Evolutionary conservation across 1,140 invertebrate species (phyloP), one percentile per base, ranked within the genome.

Genomic region (Aradophagus sp.): DNA sequence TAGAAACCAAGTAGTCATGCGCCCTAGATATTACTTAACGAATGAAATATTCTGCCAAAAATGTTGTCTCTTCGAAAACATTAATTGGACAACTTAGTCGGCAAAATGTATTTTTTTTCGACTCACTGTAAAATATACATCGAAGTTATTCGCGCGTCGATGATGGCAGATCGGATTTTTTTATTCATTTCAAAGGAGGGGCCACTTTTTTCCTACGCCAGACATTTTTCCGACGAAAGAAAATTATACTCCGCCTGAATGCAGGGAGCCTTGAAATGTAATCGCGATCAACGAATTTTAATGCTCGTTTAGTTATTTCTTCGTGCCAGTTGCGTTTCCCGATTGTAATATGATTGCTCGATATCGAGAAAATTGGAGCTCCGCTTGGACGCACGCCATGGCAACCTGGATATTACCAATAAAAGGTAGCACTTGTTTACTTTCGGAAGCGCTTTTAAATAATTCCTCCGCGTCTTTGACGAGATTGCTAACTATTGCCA

Each of bases 281-380:
- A 66, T 69, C 65, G 58, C 61, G 66, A 69, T 74, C 56, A 70
- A 74, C 72, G 66, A 67, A 74, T 67, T 67, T 70, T 67, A 70
- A 74, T 74, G 62, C 61, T 62, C 65, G 66, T 66, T 74, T 66
- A 62, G 62, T 68, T 75, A 74, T 77, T 76, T 74, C 75, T 63
- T 68, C 66, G 75, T 78, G 78, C 77, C 78, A 78, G 76, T 79
- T 78, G 73, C 70, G 74, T 76, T 75, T 61, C 63, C 73, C 77
- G 77, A 81, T 80, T 82, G 76, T 81, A 82, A 82, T 81, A 81
- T 83, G 82, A 83, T 82, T 82, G 80, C 77, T 76, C 76, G 75
- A 76, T 77, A 75, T 76, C 75, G 76, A 76, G 75, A 75, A 83
- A 83, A 83, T 83, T 82, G 79, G 75, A 82, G 74, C 75, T 80